A percentile compares a stretch with the other conserved stretches of the same genome.
phyloP scores from a whole-genome alignment of 2,888 invertebrate genomes.

The Lysandra bellargus region DNA sequence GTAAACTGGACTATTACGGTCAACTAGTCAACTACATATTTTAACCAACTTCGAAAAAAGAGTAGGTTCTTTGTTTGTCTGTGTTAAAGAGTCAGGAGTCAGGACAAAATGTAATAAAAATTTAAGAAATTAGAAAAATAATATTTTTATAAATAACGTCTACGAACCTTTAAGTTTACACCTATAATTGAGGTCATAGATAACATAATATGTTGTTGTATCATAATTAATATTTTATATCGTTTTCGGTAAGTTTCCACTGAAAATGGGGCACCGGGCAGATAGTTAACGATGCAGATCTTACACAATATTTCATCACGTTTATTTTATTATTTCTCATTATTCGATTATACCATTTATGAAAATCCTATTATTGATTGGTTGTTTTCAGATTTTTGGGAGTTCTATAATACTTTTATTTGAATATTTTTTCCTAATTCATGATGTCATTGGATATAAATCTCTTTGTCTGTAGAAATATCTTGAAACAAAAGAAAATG shows the following conservation, averaged over 20 bases:
- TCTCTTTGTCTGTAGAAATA: background rate
- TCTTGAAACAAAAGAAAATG: background rate
- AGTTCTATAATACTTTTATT: background rate
- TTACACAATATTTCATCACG: background rate
- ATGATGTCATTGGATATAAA: background rate
- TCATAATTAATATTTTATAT: conserved; percentile 2
- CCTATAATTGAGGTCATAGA: background rate
- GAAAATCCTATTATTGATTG: background rate
- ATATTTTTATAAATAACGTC: too few species aligned
- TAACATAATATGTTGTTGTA: conserved; percentile 3
- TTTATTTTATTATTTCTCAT: background rate
- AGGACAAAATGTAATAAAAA: too few species aligned
- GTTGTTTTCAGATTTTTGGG: background rate
- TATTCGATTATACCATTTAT: background rate
- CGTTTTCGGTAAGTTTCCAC: conserved; percentile 6
- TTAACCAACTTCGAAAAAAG: background rate
- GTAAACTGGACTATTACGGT: background rate
- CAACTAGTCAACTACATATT: background rate
- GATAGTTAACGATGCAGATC: background rate
- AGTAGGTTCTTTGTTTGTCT: background rate
- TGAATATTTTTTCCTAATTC: background rate
- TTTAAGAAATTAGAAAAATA: too few species aligned
- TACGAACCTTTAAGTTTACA: background rate
- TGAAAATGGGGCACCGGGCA: conserved; percentile 5
- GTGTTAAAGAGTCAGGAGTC: background rate